Evolutionary conservation across 2,797 vertebrate genomes (phyloP).

Genomic region (Eulemur coronatus): DNA sequence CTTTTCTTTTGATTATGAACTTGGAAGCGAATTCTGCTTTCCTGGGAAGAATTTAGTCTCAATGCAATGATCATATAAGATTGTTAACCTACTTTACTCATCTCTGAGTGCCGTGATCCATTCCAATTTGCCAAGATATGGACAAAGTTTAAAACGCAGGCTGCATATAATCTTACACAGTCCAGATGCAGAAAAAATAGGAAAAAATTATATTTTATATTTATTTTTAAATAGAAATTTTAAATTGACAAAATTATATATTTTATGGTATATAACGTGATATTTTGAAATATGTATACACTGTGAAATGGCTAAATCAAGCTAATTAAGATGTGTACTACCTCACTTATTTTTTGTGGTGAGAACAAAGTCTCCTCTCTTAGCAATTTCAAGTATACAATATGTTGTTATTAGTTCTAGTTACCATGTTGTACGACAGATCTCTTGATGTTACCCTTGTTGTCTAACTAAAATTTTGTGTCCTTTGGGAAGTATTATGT

Average conservation of each 20-base stretch:
- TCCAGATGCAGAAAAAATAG: background rate
- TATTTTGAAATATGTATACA: background rate
- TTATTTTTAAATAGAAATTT: background rate
- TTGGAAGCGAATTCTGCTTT: background rate
- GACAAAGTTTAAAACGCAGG: background rate
- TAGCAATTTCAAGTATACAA: background rate
- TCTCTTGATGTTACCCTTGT: background rate
- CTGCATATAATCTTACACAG: background rate
- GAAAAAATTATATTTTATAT: background rate
- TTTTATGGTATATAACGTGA: background rate
- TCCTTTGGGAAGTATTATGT: background rate
- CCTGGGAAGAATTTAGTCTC: background rate
- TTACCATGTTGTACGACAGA: rapidly evolving
- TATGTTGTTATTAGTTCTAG: rapidly evolving
- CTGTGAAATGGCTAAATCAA: background rate
- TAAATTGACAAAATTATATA: background rate
- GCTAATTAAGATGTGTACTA: background rate
- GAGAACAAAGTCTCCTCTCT: background rate
- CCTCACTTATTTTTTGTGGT: background rate
- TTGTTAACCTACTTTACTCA: background rate
- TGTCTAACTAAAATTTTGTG: background rate
- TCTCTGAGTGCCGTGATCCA: background rate
- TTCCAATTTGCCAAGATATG: background rate
- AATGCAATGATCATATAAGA: background rate
- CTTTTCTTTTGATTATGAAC: background rate